These are phyloP conservation scores for Aromia moschata DNA, from an alignment of 2,888 invertebrate species.

Conservation along the genomic window DNA sequence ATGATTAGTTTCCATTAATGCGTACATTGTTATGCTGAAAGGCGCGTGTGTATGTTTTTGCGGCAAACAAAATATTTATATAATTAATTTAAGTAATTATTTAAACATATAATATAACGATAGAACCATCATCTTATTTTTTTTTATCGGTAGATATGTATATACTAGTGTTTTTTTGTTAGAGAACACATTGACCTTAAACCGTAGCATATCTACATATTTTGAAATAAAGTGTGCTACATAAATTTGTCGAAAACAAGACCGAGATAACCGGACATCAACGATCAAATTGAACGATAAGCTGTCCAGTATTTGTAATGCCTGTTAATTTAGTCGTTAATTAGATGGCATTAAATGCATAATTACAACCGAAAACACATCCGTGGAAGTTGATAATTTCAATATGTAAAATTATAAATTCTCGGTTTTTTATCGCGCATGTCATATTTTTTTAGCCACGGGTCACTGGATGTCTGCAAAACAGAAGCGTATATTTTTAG, in stretches of 20 bases:
- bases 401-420: too few species aligned
- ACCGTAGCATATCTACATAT: conserved; percentile 23
- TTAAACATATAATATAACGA: conserved; percentile 31
- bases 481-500: too few species aligned
- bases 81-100: conserved; percentile 36
- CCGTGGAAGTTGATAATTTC: too few species aligned
- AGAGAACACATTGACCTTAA: conserved; percentile 37
- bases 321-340: too few species aligned
- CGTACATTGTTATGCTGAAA: conserved; percentile 25
- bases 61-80: conserved; percentile 38
- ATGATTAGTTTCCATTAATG: conserved; percentile 32
- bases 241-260: conserved; percentile 18
- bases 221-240: conserved; percentile 9
- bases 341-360: too few species aligned
- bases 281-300: too few species aligned
- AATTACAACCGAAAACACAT: too few species aligned
- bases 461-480: too few species aligned
- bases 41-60: conserved; percentile 28
- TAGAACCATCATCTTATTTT: conserved; percentile 29
- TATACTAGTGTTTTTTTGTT: conserved; percentile 30
- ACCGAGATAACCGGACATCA: too few species aligned
- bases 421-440: too few species aligned
- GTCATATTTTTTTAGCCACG: too few species aligned
- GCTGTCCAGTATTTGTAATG: too few species aligned
- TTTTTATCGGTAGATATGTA: conserved; percentile 12